Base-by-base conservation (phyloP, 1,140 invertebrate species). In the Bombyx mandarina region DNA sequence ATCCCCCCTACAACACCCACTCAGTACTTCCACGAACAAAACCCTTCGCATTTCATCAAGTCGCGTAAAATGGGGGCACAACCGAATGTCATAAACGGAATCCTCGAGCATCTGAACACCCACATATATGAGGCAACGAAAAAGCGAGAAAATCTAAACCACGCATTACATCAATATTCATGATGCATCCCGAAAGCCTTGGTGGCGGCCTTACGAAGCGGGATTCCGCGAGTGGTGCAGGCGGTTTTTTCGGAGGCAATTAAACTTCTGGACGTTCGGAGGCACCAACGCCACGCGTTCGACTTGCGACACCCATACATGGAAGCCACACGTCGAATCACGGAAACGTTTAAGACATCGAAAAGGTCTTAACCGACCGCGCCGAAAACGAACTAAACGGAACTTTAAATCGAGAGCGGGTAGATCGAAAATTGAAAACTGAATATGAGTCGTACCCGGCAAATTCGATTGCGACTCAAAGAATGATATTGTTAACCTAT, bases 151-250 rank as follows among this genome's bases (percentile, higher is more conserved):
- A 73, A 79, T 77, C 71, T 73, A 75, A 80, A 72, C 74, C 66
- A 83, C 71, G 64, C 69, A 73, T 61, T 61, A 59, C 66, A 83
- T 83, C 68, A 74, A 83, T 81, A 83, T 83, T 80, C 75, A 81
- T 78, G 69, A 59, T 35, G 65, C 78, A 78, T 65, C 64, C 69
- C 70, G 77, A 82, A 80, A 78, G 66, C 80, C 78, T 72, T 74
- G 78, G 65, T 71, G 78, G 78, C 78, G 80, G 80, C 77, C 80
- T 75, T 75, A 79, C 68, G 55, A 56, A 64, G 69, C 64, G 46
- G 73, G 71, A 80, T 83, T 74, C 75, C 63, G 66, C 54, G 54
- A 66, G 71, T 63, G 57, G 68, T 62, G 61, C 71, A 73, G 71
- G 70, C 63, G 73, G 72, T 83, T 82, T 35, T 83, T 83, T 83